Percentiles rank a stretch among this genome's conserved stretches.
These are phyloP conservation scores for Anoplius nigerrimus DNA, from an alignment of 2,888 invertebrate genomes.

Conservation along the genomic window DNA sequence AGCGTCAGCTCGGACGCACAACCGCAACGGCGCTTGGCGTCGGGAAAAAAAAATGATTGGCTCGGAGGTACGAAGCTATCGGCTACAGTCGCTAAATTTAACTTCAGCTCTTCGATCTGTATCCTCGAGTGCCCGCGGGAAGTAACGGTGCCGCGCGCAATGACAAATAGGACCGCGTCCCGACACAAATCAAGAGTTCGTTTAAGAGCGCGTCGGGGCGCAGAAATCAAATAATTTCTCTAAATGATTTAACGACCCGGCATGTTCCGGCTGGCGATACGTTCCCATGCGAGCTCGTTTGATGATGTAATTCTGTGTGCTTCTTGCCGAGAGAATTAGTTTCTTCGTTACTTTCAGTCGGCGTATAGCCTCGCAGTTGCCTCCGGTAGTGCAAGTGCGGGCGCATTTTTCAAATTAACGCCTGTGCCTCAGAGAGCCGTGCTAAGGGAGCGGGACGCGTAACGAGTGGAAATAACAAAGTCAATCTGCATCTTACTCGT, in stretches of 20 bases:
- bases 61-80: constrained; percentile 25
- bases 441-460: no score
- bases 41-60: constrained; percentile 23
- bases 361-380: no score
- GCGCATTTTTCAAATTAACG: no score
- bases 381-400: no score
- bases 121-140: constrained; percentile 46
- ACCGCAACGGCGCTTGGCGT: background rate
- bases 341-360: no score
- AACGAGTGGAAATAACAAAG: no score
- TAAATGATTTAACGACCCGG: constrained; percentile 42
- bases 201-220: constrained; percentile 36
- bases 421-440: no score
- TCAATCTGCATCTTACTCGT: constrained; percentile 30
- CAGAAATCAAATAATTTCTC: constrained; percentile 55
- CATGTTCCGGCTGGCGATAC: constrained; percentile 23
- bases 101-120: constrained; percentile 53
- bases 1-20: background rate
- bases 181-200: constrained; percentile 46
- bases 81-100: constrained; percentile 58
- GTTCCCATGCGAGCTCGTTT: constrained; percentile 16
- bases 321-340: no score
- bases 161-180: constrained; percentile 52
- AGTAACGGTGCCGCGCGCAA: constrained; percentile 48
- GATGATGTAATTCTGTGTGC: no score